Base-by-base conservation (phyloP, 2,113 vertebrate genomes). In the Salvelinus sp. region DNA sequence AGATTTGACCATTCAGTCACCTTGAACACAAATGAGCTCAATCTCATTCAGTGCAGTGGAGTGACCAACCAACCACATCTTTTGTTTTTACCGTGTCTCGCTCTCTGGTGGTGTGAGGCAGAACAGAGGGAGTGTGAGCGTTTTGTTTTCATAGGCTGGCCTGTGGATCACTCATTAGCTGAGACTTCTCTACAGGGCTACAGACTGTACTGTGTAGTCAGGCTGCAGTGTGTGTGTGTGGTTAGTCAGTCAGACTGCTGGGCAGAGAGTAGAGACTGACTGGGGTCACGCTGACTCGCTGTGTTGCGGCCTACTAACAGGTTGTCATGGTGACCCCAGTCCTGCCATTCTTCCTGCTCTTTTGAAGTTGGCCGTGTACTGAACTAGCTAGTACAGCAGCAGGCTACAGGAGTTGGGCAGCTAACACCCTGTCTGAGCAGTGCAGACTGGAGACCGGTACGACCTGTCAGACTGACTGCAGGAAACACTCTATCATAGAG, bases 401-500 rank as follows among this genome's bases (percentile, higher is more conserved):
- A 25, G 33, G 13, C 33, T 48, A 69, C 68, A 16, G 22, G 3
- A 30, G 33, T 48, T 9, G 30, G 3, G 54, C 14, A 47, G 74
- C 77, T 81, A 74, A 69, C 79, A n/a, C 54, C 74, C 77, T 76
- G 79, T 72, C 69, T 66, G 67, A 28, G 58, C 68, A 28, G 69
- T 79, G 72, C 47, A 54, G 83, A 80, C 78, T 87, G 77, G 81
- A 81, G 77, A 83, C 89, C 92, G 92, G 90, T 91, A 91, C 90
- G 20, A 81, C 67, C 80, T 47, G n/a, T 80, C 78, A 68, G 71
- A 85, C 30, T 4, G 10, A 76, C 30, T 20, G 5, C 58, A 60
- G 72, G 68, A 27, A 69, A 74, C 79, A 76, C 76, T 58, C 76
- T 2, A 71, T 82, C 54, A 74, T 23, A 73, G 18, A 16, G 20